Conservation (phyloP, 2,797 vertebrate species). For the Liparis tanakae region DNA sequence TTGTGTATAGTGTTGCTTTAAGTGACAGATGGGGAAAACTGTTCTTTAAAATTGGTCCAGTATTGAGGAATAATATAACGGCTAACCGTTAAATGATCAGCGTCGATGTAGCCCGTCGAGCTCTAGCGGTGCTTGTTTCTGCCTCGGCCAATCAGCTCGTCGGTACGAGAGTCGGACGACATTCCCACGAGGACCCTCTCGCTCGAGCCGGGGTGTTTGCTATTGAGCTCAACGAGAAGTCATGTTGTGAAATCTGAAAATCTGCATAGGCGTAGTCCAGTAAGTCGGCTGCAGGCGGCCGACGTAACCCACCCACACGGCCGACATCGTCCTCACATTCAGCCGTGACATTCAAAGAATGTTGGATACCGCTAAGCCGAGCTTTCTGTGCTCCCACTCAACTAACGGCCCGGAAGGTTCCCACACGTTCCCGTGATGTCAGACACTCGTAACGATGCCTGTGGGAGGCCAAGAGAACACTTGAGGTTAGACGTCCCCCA, state of each 20-base stretch:
- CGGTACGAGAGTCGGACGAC: too few relatives aligned
- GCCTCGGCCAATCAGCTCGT: too few relatives aligned
- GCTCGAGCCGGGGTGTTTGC: neutral
- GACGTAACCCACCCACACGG: neutral
- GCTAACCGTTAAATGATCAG: neutral
- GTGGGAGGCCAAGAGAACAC: neutral
- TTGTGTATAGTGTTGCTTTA: too few relatives aligned
- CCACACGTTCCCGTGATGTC: neutral
- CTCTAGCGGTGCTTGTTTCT: too few relatives aligned
- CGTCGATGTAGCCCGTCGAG: too few relatives aligned
- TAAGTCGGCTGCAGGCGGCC: neutral
- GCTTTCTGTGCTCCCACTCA: neutral
- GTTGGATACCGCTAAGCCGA: neutral
- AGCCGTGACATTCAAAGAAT: neutral
- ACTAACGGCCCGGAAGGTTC: neutral
- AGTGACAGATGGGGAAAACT: neutral
- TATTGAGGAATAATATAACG: neutral
- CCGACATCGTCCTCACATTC: neutral
- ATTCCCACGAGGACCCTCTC: too few relatives aligned
- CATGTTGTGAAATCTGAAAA: too few relatives aligned
- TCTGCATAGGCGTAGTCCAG: too few relatives aligned
- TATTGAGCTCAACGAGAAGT: neutral
- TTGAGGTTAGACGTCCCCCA: neutral
- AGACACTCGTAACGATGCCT: neutral
- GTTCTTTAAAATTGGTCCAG: neutral